phyloP scores from a whole-genome alignment of 1,140 invertebrate genomes.

The Glossosoma conforme region DNA sequence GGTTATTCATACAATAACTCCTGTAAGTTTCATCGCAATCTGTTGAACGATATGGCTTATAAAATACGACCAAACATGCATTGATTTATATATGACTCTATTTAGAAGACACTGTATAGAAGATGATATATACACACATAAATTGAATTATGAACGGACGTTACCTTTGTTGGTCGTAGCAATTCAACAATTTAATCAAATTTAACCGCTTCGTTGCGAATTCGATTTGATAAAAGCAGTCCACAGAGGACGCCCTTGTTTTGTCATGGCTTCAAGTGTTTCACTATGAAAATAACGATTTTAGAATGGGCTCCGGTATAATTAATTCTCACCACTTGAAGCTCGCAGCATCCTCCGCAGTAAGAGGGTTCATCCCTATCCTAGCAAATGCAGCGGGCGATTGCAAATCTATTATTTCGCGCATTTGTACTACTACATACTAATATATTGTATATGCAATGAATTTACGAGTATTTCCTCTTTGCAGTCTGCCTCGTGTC shows the following conservation, averaged over 20 bases:
- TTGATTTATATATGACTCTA: neutral
- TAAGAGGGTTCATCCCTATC: neutral
- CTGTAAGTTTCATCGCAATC: too few species aligned
- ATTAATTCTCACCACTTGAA: conserved; percentile 30
- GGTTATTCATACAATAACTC: too few species aligned
- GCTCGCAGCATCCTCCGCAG: conserved; percentile 3
- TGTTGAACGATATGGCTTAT: too few species aligned
- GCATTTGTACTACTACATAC: too few species aligned
- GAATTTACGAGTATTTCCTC: neutral
- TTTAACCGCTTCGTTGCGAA: neutral
- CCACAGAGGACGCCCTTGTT: conserved; percentile 1
- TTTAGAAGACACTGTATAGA: neutral
- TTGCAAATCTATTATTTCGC: conserved; percentile 28
- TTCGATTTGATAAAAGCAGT: neutral
- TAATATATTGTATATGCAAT: too few species aligned
- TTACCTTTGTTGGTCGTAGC: too few species aligned
- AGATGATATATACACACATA: neutral
- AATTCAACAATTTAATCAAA: neutral
- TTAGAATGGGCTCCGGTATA: conserved; percentile 19
- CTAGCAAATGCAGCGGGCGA: conserved; percentile 5
- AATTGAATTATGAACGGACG: neutral
- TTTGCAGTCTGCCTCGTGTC: neutral
- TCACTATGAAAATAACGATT: conserved; percentile 21
- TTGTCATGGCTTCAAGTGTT: conserved; percentile 7
- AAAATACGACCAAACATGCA: too few species aligned